phyloP scores from a whole-genome alignment of 2,113 vertebrate genomes.

The Spilogale gracilis region DNA sequence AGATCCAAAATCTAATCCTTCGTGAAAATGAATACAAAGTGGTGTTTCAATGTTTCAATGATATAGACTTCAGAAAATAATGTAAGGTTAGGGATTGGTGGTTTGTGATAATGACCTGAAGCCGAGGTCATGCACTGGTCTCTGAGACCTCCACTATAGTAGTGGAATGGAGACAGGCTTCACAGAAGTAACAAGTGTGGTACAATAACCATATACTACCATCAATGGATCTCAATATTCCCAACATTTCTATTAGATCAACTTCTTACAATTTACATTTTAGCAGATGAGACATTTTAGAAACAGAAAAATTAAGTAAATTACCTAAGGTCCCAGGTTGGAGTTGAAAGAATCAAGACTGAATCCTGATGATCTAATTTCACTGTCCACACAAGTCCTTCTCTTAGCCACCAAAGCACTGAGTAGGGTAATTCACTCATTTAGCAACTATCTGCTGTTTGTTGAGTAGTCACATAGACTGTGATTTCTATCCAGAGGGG shows the following conservation, averaged over 20 bases:
- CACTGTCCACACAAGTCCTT: not conserved
- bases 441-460: not conserved
- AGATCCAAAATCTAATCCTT: not conserved
- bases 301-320: not conserved
- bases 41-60: not conserved
- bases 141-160: not conserved
- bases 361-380: not conserved
- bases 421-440: not conserved
- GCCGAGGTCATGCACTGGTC: not conserved
- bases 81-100: not conserved
- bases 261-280: not conserved
- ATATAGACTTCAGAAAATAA: not conserved
- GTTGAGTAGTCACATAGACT: not conserved
- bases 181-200: not conserved
- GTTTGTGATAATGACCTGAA: not conserved
- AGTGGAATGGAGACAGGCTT: not conserved
- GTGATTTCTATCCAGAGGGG: not conserved
- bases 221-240: not conserved
- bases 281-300: slow-evolving; percentile 27
- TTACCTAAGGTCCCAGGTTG: not conserved
- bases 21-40: not conserved
- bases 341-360: not conserved
- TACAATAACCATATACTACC: not conserved
- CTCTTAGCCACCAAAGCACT: not conserved
- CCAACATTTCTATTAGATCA: not conserved